phyloP scores from a whole-genome alignment of 2,888 invertebrate genomes.

The Theretra japonica region DNA sequence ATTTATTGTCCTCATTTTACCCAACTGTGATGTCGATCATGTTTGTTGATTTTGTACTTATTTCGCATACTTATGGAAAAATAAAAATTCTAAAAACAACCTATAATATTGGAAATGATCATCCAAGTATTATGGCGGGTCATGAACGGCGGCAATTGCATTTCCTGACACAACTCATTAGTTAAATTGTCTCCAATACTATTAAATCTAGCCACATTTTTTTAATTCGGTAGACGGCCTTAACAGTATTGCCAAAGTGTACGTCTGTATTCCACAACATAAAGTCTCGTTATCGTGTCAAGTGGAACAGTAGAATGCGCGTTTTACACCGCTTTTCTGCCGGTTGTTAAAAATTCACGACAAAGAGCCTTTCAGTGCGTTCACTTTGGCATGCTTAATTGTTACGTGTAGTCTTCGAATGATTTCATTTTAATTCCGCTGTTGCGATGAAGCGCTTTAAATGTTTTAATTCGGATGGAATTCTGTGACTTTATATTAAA shows the following conservation, averaged over 20 bases:
- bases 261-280: slow-evolving; percentile 27
- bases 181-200: no score
- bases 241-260: background rate
- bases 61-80: no score
- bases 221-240: background rate
- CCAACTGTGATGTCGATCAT: no score
- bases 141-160: no score
- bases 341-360: slow-evolving; percentile 37
- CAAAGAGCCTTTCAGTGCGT: slow-evolving; percentile 41
- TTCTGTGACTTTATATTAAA: background rate
- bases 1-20: no score
- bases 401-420: slow-evolving; percentile 42
- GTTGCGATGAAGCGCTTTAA: background rate
- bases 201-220: background rate
- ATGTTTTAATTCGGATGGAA: background rate
- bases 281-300: slow-evolving; percentile 44
- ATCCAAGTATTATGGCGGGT: no score
- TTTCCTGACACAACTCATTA: no score
- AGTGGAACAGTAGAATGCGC: slow-evolving; percentile 44
- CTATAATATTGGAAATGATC: no score
- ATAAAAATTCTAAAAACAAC: no score
- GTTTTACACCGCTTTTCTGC: slow-evolving; percentile 42
- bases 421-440: slow-evolving; percentile 38
- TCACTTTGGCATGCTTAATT: slow-evolving; percentile 47
- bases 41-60: no score